Evolutionary conservation across 2,888 invertebrate genomes (phyloP), one percentile per base, ranked within the genome.

Genomic region (Drosophila heteroneura): DNA sequence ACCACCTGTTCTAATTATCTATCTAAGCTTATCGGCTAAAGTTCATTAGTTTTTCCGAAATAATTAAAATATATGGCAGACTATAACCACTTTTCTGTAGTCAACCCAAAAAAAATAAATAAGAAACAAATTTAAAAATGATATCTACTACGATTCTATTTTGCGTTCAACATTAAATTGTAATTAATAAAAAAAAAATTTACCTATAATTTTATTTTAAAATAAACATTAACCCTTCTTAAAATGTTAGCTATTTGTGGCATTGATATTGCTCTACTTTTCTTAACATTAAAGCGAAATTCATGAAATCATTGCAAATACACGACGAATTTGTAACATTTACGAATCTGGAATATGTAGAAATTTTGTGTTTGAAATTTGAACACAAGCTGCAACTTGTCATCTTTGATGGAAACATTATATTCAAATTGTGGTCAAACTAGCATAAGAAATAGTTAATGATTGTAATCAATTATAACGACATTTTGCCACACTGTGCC

Each of bases 401-500:
- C 5, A 16, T 47, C 47, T 16, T 7, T 47, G 47, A 47, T 9
- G 16, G 26, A 16, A 9, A 26, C 26, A 26, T 26, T 9, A 47
- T 16, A 5, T 47, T 0, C 16, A 52, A 30, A 52, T 30, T 30
- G 51, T 28, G 19, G 22, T 1, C 14, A 16, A 47, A 26, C 47
- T 26, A 22, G 47, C 22, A 16, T 9, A 26, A 16, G 47, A 5
- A 47, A 47, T 26, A 16, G 1, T 16, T 6, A 30, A 37, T 12
- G 9, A 16, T n/a, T 47, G 35, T 19, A 30, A 30, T 37, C n/a
- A 51, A 22, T 22, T 16, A 3, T 7, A 16, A 16, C 0, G 14
- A 16, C 16, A 35, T 52, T 57, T 63, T n/a, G 66, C 5, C 10
- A 22, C 72, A 85, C 74, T 75, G 89, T 82, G 65, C 71, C 59